phyloP scores from a whole-genome alignment of 2,888 invertebrate genomes.

The Calameuta idolon region DNA sequence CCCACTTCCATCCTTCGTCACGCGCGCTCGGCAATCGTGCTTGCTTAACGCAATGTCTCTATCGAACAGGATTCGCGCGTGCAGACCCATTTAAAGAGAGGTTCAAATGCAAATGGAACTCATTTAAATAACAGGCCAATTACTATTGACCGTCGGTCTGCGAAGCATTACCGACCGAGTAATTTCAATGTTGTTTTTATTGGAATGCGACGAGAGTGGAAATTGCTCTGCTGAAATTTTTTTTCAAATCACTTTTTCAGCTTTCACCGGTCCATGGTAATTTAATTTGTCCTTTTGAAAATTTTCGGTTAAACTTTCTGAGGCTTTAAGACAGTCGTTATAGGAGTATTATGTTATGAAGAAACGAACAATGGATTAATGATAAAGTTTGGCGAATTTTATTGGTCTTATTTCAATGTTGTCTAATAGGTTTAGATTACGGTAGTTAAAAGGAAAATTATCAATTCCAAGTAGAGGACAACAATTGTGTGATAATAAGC shows the following conservation, averaged over 20 bases:
- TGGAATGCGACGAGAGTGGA: background rate
- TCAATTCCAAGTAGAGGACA: background rate
- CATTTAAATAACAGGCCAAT: constrained; percentile 21
- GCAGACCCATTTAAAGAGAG: background rate
- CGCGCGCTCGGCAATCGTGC: background rate
- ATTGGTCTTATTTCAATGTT: background rate
- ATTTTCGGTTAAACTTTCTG: background rate
- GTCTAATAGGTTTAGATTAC: background rate
- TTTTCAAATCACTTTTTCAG: background rate
- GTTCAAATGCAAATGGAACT: constrained; percentile 19
- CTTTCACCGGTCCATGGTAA: background rate
- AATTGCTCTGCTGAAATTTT: background rate
- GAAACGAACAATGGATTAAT: background rate
- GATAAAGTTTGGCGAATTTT: background rate
- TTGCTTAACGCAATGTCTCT: background rate
- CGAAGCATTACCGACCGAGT: constrained; percentile 1
- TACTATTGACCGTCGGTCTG: constrained; percentile 14
- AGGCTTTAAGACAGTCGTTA: background rate
- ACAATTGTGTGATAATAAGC: background rate
- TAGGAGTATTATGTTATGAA: background rate
- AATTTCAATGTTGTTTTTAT: constrained; percentile 9
- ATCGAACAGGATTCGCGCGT: constrained; percentile 5
- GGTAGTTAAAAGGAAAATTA: background rate
- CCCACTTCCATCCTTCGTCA: background rate
- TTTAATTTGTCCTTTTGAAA: background rate